Percentiles rank a stretch among this genome's conserved stretches.
These are phyloP conservation scores for Antennarius striatus DNA, from an alignment of 2,113 vertebrate genomes.

Conservation along the genomic window DNA sequence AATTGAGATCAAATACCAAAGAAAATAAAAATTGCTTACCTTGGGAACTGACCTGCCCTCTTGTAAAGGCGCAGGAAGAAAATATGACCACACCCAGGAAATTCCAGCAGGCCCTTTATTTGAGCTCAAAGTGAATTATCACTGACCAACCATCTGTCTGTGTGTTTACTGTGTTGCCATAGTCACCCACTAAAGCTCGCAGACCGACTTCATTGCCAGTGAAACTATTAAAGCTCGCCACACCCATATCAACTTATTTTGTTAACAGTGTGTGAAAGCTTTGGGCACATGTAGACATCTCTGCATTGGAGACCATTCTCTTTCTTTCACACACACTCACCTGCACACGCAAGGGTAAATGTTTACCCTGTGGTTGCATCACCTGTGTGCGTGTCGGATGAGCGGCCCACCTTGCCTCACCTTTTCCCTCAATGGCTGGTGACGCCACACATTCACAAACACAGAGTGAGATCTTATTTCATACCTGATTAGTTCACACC, in stretches of 20 bases:
- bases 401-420: conserved; percentile 43
- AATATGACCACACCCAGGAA: conserved; percentile 47
- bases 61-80: too few relatives aligned
- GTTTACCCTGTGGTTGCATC: conserved; percentile 55
- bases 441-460: conserved; percentile 1
- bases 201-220: conserved; percentile 39
- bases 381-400: conserved; percentile 22
- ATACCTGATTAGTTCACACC: too few relatives aligned
- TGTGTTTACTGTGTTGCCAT: conserved; percentile 65
- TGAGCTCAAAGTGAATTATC: conserved; percentile 44
- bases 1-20: too few relatives aligned
- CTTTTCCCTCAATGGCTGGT: conserved; percentile 14
- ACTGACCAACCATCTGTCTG: conserved; percentile 55
- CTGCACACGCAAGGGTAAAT: conserved; percentile 6
- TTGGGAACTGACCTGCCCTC: too few relatives aligned
- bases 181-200: conserved; percentile 45
- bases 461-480: not conserved
- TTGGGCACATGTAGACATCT: conserved; percentile 9
- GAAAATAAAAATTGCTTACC: too few relatives aligned
- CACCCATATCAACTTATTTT: conserved; percentile 36
- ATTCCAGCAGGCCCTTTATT: conserved; percentile 58
- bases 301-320: not conserved
- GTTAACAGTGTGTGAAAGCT: conserved; percentile 18
- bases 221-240: conserved; percentile 44
- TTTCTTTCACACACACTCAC: not conserved